Percentiles rank a stretch among this genome's conserved stretches.
Conservation (phyloP, 2,113 vertebrate genomes). For the Perognathus longimembris region DNA sequence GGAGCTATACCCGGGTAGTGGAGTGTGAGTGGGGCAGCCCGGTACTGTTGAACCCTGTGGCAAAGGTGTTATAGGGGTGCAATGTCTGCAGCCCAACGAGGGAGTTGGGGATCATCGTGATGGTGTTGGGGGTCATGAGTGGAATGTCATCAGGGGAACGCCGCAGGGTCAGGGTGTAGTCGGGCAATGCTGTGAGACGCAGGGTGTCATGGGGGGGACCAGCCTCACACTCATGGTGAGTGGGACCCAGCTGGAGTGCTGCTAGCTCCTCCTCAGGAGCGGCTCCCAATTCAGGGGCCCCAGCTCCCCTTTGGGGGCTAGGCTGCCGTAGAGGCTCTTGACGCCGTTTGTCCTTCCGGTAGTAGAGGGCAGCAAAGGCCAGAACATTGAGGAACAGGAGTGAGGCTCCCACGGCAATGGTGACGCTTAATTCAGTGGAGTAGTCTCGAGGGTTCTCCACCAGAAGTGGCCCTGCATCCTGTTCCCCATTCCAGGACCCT, state of each 20-base stretch:
- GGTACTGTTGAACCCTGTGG: slow-evolving; percentile 97
- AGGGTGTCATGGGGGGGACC: slow-evolving; percentile 92
- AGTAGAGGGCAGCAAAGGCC: slow-evolving; percentile 98
- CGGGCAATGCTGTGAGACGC: slow-evolving; percentile 94
- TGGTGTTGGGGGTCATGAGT: slow-evolving; percentile 99
- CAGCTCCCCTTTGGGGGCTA: slow-evolving; percentile 93
- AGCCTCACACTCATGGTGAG: slow-evolving; percentile 94
- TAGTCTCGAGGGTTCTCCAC: slow-evolving; percentile 98
- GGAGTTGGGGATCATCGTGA: slow-evolving; percentile 99
- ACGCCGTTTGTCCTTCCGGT: slow-evolving; percentile 98
- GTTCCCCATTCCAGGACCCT: slow-evolving; percentile 92
- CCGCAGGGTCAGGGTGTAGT: slow-evolving; percentile 97
- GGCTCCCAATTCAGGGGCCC: slow-evolving; percentile 92
- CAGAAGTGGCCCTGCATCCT: slow-evolving; percentile 93
- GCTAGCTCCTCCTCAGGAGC: slow-evolving; percentile 96
- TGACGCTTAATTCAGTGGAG: slow-evolving; percentile 98
- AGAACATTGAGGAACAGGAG: slow-evolving; percentile 98
- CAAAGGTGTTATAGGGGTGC: slow-evolving; percentile 99
- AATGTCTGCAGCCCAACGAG: slow-evolving; percentile 98
- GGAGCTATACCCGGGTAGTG: slow-evolving; percentile 98
- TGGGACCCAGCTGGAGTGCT: slow-evolving; percentile 97
- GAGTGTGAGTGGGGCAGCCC: slow-evolving; percentile 99
- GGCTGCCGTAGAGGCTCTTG: slow-evolving; percentile 95
- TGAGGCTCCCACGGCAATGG: slow-evolving; percentile 97
- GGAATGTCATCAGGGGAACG: slow-evolving; percentile 99